phyloP scores from a whole-genome alignment of 2,113 vertebrate species.

The Pollimyrus isidori region DNA sequence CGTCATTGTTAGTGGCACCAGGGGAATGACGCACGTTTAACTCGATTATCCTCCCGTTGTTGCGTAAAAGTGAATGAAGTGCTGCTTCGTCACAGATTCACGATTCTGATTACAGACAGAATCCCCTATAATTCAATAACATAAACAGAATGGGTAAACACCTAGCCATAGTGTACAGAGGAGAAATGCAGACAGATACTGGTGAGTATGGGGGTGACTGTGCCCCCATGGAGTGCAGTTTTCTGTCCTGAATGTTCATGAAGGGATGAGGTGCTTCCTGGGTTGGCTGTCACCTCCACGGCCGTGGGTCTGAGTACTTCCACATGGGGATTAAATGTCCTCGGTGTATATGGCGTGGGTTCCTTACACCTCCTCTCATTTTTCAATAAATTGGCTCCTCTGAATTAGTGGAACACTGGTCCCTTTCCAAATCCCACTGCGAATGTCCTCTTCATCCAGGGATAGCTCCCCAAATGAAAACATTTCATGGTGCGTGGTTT shows the following conservation, averaged over 20 bases:
- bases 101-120: background rate
- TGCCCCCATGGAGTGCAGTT: background rate
- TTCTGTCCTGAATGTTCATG: background rate
- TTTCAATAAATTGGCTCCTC: background rate
- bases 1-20: background rate
- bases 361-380: background rate
- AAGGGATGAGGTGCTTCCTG: background rate
- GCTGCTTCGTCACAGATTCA: background rate
- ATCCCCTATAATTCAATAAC: background rate
- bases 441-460: background rate
- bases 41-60: background rate
- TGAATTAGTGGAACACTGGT: background rate
- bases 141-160: background rate
- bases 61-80: background rate
- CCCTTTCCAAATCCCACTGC: background rate
- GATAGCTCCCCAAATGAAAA: background rate
- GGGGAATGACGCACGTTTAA: background rate
- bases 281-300: background rate
- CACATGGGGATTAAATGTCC: background rate
- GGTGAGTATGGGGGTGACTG: background rate
- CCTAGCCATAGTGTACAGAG: background rate
- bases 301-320: background rate
- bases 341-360: background rate
- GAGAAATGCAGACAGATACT: background rate
- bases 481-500: background rate